Percentiles rank a stretch among this genome's conserved stretches.
phyloP scores from a whole-genome alignment of 2,113 vertebrate species.

The Pithys albifrons region DNA sequence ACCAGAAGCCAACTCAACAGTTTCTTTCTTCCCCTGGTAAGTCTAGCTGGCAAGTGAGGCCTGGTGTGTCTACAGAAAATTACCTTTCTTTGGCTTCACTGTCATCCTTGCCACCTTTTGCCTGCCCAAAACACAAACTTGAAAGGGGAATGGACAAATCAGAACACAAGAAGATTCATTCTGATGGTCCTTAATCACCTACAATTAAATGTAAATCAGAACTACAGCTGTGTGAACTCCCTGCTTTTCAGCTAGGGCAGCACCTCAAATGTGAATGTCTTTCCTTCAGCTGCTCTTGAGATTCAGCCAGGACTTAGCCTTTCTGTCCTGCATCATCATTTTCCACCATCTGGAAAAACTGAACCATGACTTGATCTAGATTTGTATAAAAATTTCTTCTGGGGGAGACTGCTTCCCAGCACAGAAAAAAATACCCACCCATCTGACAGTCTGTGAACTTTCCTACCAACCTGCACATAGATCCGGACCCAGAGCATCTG shows the following conservation, averaged over 20 bases:
- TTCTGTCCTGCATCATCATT: not conserved
- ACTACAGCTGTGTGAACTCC: not conserved
- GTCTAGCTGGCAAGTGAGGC: not conserved
- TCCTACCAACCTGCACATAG: not conserved
- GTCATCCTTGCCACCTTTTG: not conserved
- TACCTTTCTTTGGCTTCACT: not conserved
- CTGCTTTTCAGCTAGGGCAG: not conserved
- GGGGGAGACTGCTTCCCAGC: not conserved
- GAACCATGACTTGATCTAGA: not conserved
- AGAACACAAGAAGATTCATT: not conserved
- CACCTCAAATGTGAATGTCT: not conserved
- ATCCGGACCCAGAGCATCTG: not conserved
- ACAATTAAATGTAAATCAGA: not conserved
- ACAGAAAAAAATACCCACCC: not conserved
- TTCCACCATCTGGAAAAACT: not conserved
- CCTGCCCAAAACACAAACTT: not conserved
- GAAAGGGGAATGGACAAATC: not conserved
- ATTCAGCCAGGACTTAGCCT: not conserved
- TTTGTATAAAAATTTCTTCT: not conserved
- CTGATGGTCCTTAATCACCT: not conserved
- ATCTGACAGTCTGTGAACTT: not conserved
- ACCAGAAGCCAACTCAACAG: conserved; percentile 33
- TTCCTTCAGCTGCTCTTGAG: not conserved
- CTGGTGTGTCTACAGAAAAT: not conserved
- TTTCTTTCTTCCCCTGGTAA: conserved; percentile 3